A percentile compares a stretch with the other conserved stretches of the same genome.
These are phyloP conservation scores for Arenaria interpres DNA, from an alignment of 2,113 vertebrate genomes.

Conservation along the genomic window DNA sequence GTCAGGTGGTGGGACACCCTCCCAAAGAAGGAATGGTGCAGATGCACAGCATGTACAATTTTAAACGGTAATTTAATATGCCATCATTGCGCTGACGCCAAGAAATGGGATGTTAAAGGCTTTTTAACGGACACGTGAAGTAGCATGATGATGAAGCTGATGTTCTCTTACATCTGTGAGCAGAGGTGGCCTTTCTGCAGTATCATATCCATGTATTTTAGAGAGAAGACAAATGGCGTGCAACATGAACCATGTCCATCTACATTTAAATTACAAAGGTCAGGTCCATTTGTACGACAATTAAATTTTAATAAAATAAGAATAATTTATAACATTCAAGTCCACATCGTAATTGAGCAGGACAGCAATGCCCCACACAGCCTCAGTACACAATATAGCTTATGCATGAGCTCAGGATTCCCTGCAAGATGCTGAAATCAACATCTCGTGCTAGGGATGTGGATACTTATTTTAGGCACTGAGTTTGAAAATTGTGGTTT, in stretches of 20 bases:
- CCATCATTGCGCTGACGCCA: neutral
- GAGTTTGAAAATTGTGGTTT: slow-evolving; percentile 41
- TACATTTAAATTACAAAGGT: neutral
- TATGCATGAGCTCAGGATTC: slow-evolving; percentile 2
- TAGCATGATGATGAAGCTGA: neutral
- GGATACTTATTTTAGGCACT: slow-evolving; percentile 23
- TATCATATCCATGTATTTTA: neutral
- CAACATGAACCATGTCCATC: neutral
- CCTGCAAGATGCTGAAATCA: slow-evolving; percentile 48
- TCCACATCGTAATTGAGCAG: neutral
- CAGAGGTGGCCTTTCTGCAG: neutral
- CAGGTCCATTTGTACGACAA: neutral
- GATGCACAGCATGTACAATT: neutral
- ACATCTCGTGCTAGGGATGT: neutral
- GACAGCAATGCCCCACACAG: neutral
- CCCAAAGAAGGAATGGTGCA: neutral
- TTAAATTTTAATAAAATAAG: slow-evolving; percentile 8
- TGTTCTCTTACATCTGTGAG: neutral
- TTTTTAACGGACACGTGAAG: neutral
- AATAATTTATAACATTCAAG: neutral
- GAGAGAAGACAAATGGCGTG: neutral
- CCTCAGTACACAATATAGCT: neutral
- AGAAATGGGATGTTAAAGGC: neutral
- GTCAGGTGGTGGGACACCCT: neutral
- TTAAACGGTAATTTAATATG: neutral